Evolutionary conservation across 2,797 vertebrate species (phyloP).

Genomic region (Tarsius wallacei): DNA sequence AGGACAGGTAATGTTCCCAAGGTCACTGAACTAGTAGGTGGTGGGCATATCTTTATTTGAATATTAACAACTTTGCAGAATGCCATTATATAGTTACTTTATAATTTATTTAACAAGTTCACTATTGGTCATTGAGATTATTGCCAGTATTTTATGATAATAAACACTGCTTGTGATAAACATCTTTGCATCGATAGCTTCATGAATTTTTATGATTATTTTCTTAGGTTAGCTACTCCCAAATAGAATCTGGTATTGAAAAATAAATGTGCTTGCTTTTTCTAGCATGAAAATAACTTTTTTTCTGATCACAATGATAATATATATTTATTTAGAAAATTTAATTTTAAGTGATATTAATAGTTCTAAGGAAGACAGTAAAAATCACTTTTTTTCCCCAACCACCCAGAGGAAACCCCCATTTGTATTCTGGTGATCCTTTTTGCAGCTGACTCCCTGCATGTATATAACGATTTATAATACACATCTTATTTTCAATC

Average conservation of each 20-base stretch:
- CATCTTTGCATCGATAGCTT: slow-evolving; percentile 44
- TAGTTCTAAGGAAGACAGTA: slow-evolving; percentile 28
- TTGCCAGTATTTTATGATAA: slow-evolving; percentile 44
- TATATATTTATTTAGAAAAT: slow-evolving; percentile 51
- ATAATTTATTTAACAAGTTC: slow-evolving; percentile 56
- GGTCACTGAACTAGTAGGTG: background rate
- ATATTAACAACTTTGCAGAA: slow-evolving; percentile 47
- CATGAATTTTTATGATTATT: slow-evolving; percentile 54
- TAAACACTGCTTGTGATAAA: slow-evolving; percentile 43
- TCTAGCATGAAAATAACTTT: slow-evolving; percentile 38
- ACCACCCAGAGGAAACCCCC: background rate
- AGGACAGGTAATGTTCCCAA: background rate
- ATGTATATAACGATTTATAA: background rate
- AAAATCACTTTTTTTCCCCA: slow-evolving; percentile 1
- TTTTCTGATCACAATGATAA: slow-evolving; percentile 38
- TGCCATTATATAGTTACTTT: slow-evolving; percentile 11
- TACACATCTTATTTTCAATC: slow-evolving; percentile 41
- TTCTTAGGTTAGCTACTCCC: slow-evolving; percentile 37
- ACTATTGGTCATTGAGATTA: slow-evolving; percentile 19
- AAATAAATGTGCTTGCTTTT: slow-evolving; percentile 56
- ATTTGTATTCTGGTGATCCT: slow-evolving; percentile 16
- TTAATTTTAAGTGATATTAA: slow-evolving; percentile 42
- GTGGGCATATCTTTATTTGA: slow-evolving; percentile 7
- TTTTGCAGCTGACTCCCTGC: background rate
- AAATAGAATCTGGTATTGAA: slow-evolving; percentile 49